Evolutionary conservation across 2,888 invertebrate species (phyloP).

Genomic region (Habrosyne pyritoides): DNA sequence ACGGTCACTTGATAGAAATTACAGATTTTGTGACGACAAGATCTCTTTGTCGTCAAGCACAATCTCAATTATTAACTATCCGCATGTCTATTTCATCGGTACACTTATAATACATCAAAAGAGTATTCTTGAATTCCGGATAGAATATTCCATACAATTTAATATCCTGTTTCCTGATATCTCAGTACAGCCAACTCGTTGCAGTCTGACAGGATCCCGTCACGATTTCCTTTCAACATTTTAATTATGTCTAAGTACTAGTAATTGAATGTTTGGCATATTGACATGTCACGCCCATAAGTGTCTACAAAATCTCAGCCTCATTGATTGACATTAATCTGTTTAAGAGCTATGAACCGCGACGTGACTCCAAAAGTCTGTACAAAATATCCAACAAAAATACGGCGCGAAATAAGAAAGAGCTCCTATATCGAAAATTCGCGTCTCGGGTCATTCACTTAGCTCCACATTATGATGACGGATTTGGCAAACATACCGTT

Average conservation of each 20-base stretch:
- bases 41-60: neutral
- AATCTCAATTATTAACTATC: neutral
- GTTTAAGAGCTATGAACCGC: neutral
- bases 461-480: conserved; percentile 55
- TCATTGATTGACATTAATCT: neutral
- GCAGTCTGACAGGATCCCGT: too few relatives aligned
- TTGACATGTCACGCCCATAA: neutral
- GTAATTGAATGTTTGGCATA: neutral
- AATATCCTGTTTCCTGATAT: too few relatives aligned
- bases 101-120: neutral
- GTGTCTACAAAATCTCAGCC: neutral
- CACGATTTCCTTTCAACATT: too few relatives aligned
- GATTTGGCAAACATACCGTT: conserved; percentile 75
- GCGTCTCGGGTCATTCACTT: conserved; percentile 70
- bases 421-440: conserved; percentile 19
- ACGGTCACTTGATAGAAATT: conserved; percentile 17
- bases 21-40: conserved; percentile 10
- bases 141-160: too few relatives aligned
- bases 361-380: too few relatives aligned
- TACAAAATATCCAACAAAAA: neutral
- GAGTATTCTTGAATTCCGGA: too few relatives aligned
- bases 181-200: too few relatives aligned
- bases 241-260: too few relatives aligned
- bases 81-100: neutral
- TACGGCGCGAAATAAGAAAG: conserved; percentile 5